phyloP scores from a whole-genome alignment of 2,797 vertebrate genomes.

The Masticophis lateralis region DNA sequence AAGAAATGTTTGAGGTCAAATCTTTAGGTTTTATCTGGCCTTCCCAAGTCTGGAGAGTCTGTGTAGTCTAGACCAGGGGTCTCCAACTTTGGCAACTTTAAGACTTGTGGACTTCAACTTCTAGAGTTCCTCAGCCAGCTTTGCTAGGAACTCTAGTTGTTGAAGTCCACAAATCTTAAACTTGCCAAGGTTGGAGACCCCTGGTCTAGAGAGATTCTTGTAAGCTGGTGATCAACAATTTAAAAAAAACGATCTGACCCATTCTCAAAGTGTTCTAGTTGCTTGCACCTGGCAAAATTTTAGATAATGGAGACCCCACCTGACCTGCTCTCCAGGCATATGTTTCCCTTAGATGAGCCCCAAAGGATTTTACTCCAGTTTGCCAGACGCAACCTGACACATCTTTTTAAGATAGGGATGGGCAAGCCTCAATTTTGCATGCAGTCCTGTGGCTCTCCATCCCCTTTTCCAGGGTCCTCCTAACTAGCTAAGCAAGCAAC shows the following conservation, averaged over 20 bases:
- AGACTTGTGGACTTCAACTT: too few relatives aligned
- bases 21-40: neutral
- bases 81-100: too few relatives aligned
- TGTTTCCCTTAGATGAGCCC: neutral
- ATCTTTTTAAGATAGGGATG: neutral
- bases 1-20: neutral
- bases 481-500: neutral
- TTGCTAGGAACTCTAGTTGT: too few relatives aligned
- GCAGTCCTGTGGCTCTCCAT: neutral
- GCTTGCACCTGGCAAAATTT: neutral
- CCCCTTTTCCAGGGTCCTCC: neutral
- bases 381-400: neutral
- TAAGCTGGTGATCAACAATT: neutral
- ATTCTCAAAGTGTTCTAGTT: neutral
- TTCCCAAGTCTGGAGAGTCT: neutral
- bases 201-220: neutral
- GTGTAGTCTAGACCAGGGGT: too few relatives aligned
- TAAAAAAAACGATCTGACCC: neutral
- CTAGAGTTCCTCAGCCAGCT: too few relatives aligned
- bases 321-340: neutral
- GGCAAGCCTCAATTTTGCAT: neutral
- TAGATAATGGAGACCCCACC: neutral
- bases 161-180: too few relatives aligned
- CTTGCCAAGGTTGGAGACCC: too few relatives aligned
- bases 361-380: neutral